A percentile compares a stretch with the other conserved stretches of the same genome.
Evolutionary conservation across 2,797 vertebrate species (phyloP).

Genomic region (Syngnathus rostellatus): DNA sequence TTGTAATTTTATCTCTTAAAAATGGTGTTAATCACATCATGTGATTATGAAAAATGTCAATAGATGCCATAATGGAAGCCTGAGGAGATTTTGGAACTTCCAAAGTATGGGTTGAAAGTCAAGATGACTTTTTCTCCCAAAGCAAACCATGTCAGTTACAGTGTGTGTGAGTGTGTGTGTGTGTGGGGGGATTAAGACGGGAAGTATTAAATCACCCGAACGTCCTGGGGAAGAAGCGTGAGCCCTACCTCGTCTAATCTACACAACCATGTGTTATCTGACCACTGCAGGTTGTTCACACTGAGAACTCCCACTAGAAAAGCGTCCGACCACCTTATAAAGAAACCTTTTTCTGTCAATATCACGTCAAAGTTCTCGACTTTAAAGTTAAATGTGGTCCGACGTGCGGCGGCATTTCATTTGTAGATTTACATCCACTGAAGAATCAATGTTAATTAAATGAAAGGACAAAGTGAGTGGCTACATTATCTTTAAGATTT

Average conservation of each 20-base stretch:
- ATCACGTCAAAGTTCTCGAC: background rate
- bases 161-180: background rate
- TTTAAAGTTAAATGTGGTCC: constrained; percentile 3
- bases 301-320: constrained; percentile 12
- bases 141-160: constrained; percentile 26
- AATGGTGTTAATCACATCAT: too few relatives aligned
- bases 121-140: constrained; percentile 36
- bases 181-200: constrained; percentile 51
- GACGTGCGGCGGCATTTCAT: background rate
- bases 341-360: background rate
- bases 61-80: background rate
- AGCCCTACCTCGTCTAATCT: constrained; percentile 45
- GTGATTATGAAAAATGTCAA: background rate
- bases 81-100: constrained; percentile 11
- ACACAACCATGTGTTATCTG: constrained; percentile 46
- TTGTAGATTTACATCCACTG: constrained; percentile 16
- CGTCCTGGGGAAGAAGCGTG: constrained; percentile 41
- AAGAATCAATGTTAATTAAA: constrained; percentile 34
- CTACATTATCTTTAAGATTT: background rate
- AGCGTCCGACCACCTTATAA: background rate
- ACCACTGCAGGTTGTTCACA: constrained; percentile 55
- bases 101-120: constrained; percentile 18
- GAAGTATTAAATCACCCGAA: constrained; percentile 48
- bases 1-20: too few relatives aligned
- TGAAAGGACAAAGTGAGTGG: background rate